Evolutionary conservation across 2,113 vertebrate genomes (phyloP), one percentile per base, ranked within the genome.

Genomic region (Xerus inauris): DNA sequence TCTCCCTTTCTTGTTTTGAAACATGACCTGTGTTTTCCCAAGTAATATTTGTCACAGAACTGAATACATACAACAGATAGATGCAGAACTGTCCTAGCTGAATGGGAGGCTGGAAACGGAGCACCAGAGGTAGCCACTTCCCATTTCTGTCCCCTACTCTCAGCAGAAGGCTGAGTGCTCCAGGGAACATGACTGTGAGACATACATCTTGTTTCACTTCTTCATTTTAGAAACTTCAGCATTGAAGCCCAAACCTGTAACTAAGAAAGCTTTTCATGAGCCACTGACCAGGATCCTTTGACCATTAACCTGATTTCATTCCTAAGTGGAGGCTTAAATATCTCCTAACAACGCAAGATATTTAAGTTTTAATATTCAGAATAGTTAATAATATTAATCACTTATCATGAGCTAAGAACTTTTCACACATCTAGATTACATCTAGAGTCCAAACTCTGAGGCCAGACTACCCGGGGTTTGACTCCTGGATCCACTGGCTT

Each of bases 41-140:
- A 59, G 82, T 94, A 84, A 95, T 90, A 85, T 86, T 51, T 89
- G 26, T 85, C 26, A 73, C 26, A 82, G 40, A 87, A 42, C 9
- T 28, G 10, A 91, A 30, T 89, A 42, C 26, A 24, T 73, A 73
- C 89, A 91, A 57, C 22, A 76, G 86, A 62, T 57, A 86, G 88
- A 45, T 84, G 59, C n/a, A 79, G 45, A 91, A 62, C 30, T 91
- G 30, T 77, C 59, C 28, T 85, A 32, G 38, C 79, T 71, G 51
- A 79, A 86, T 47, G 85, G 20, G 28, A 77, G 16, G 10, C 80
- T 83, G n/a, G 40, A 13, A 84, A 72, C 5, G 7, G 10, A 67
- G 14, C 45, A 24, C 59, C 80, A 38, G 47, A 86, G 13, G 5
- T 42, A 45, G 26, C 54, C 35, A 26, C 17, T 88, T 90, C 38